Evolutionary conservation across 2,888 invertebrate genomes (phyloP), one percentile per base, ranked within the genome.

Genomic region (Drosophila pseudotakahashii): DNA sequence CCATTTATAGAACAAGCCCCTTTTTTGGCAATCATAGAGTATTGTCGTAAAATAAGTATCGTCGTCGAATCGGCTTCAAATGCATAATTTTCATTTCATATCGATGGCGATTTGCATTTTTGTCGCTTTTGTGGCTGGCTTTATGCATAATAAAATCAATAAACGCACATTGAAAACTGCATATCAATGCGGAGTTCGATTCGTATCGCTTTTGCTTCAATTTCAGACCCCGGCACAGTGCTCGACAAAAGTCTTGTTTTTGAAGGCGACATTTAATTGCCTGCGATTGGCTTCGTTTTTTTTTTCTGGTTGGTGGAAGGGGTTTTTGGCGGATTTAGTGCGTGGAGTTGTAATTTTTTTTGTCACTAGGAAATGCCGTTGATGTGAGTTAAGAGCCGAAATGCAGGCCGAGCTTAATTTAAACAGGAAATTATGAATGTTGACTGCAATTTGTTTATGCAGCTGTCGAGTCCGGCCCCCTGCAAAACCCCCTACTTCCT

Each of bases 371-470:
- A 84, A 84, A 84, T 84, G 68, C 68, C 74, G 83, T 78, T 85
- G 88, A 84, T 88, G 88, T 69, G 76, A 75, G 73, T 48, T 71
- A 71, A 55, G 79, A 73, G 74, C 66, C 59, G 55, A 53, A 73
- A 63, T 63, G 64, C 57, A 51, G 82, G 85, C 85, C 77, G 85
- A 85, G 76, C 85, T 82, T 85, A 82, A 82, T 88, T 82, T 81
- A 82, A 82, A 88, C 82, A 82, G 82, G 82, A 82, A 88, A 82
- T 82, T 82, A 82, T 82, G 82, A 82, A 82, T 82, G 82, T 82
- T 82, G 82, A 88, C 85, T 85, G 88, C 82, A 82, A 88, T 82
- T 83, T 83, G 83, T 88, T 88, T 86, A 82, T 88, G 88, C 83
- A 83, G 83, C 83, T 83, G 83, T 80, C 85, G 86, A 85, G 70